Base-by-base conservation (phyloP, 1,140 invertebrate genomes). In the Drosophila oshimai region DNA sequence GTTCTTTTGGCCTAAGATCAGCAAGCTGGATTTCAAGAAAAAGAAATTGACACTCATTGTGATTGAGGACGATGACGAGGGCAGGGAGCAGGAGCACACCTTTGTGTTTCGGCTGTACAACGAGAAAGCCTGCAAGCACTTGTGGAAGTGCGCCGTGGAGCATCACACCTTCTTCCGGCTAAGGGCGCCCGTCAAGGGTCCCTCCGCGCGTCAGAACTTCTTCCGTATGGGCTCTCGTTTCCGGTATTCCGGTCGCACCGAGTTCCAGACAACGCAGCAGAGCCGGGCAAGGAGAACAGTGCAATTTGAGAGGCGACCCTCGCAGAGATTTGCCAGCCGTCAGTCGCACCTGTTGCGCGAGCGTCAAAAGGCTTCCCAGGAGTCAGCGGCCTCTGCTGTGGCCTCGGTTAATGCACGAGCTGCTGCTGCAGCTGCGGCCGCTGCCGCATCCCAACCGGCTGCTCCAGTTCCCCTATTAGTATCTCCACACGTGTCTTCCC, bases 81-180 rank as follows among this genome's bases (percentile, higher is more conserved):
- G 97, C 0, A 92, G 95, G 34, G 97, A 98, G 90, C 96, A 98
- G 81, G 97, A 98, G 88, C 97, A 98, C 86, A 98, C 97, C 0
- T 98, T 98, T 91, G 95, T 97, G 1, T 97, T 97, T 90, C 93
- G 95, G 42, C 91, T 99, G 47, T 95, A 96, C 33, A 99, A 98
- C 90, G 98, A 99, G 91, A 99, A 99, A 90, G 98, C 98, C 0
- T 98, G 98, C 91, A 99, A 99, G 92, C 98, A 99, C 92, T 92
- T 99, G 60, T 99, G 99, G 99, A 99, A 99, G 92, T 99, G 98
- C 93, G 98, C 98, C 15, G 97, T 99, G 0, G 99, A 99, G 91
- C 98, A 99, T 92, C 98, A 99, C 92, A 97, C 98, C 0, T 99
- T 99, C 93, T 99, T 99, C 93, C 94, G 98, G 72, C 92, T 99